These are phyloP conservation scores for Laodelphax striatellus DNA, from an alignment of 1,140 invertebrate species.

Conservation along the genomic window DNA sequence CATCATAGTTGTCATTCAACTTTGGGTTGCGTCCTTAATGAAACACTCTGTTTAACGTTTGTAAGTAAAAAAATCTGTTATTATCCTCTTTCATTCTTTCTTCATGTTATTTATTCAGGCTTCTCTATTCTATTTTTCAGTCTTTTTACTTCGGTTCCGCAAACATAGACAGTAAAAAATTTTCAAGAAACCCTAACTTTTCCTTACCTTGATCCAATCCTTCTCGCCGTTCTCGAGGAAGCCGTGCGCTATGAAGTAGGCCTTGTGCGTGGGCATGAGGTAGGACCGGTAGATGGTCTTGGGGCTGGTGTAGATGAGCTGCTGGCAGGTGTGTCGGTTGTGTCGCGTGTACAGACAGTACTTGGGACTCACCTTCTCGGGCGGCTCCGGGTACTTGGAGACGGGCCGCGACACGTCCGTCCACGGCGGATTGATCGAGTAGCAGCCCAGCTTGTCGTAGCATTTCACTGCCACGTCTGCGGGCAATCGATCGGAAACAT, in stretches of 20 bases:
- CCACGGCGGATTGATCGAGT: constrained; percentile 69
- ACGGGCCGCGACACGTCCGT: constrained; percentile 59
- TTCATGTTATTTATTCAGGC: too few relatives aligned
- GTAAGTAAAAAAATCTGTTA: too few relatives aligned
- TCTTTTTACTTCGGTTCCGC: too few relatives aligned
- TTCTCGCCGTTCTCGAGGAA: constrained; percentile 72
- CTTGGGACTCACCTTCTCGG: constrained; percentile 40
- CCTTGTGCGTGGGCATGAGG: constrained; percentile 44
- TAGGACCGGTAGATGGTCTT: constrained; percentile 44
- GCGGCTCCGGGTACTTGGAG: constrained; percentile 57
- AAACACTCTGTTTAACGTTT: too few relatives aligned
- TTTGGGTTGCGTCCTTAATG: too few relatives aligned
- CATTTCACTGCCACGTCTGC: constrained; percentile 35
- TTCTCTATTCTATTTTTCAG: too few relatives aligned
- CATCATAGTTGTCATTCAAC: too few relatives aligned
- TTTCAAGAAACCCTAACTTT: too few relatives aligned
- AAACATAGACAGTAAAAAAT: too few relatives aligned
- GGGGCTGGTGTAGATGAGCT: constrained; percentile 48
- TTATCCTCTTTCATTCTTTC: too few relatives aligned
- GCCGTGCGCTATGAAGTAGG: constrained; percentile 72
- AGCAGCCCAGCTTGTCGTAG: constrained; percentile 71
- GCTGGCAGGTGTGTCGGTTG: constrained; percentile 39
- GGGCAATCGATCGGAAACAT: background rate
- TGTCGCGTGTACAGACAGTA: constrained; percentile 38
- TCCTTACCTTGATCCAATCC: constrained; percentile 51